A percentile compares a stretch with the other conserved stretches of the same genome.
These are phyloP conservation scores for Buathra laborator DNA, from an alignment of 2,888 invertebrate species.

Conservation along the genomic window DNA sequence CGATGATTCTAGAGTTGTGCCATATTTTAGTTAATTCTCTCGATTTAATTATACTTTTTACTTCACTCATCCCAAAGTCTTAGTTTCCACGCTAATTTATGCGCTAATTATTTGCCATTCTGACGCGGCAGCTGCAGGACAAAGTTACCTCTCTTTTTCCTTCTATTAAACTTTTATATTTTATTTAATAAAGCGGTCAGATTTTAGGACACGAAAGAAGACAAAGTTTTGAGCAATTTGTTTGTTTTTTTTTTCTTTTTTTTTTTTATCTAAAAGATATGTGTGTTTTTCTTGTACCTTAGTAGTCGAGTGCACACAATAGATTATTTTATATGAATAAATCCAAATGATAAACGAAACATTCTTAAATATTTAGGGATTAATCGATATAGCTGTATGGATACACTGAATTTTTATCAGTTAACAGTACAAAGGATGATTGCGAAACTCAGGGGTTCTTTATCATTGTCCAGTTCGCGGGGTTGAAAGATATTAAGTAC, in stretches of 20 bases:
- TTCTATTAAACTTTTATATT: conserved; percentile 22
- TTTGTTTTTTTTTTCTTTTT: not conserved
- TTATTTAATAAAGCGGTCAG: conserved; percentile 25
- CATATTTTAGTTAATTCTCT: not conserved
- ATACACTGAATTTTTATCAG: conserved; percentile 44
- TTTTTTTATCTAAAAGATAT: conserved; percentile 1
- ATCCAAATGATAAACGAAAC: conserved; percentile 33
- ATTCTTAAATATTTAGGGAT: conserved; percentile 33
- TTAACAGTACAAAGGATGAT: conserved; percentile 66
- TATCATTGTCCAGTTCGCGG: conserved; percentile 9
- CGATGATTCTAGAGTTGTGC: conserved; percentile 4
- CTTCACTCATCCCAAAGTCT: conserved; percentile 33
- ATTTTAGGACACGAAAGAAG: conserved; percentile 27
- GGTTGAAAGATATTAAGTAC: too few species aligned
- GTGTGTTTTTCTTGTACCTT: conserved; percentile 15
- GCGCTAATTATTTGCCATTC: conserved; percentile 15
- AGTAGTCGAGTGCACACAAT: conserved; percentile 5
- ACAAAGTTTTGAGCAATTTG: conserved; percentile 1
- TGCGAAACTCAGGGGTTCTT: conserved; percentile 32
- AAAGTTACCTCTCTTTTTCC: conserved; percentile 29
- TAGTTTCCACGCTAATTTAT: conserved; percentile 18
- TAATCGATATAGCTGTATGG: conserved; percentile 19
- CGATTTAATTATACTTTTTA: conserved; percentile 10
- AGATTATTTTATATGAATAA: conserved; percentile 24
- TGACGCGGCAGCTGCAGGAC: conserved; percentile 2